Evolutionary conservation across 2,797 vertebrate genomes (phyloP), one percentile per base, ranked within the genome.

Genomic region (Enteromius paludinosus): DNA sequence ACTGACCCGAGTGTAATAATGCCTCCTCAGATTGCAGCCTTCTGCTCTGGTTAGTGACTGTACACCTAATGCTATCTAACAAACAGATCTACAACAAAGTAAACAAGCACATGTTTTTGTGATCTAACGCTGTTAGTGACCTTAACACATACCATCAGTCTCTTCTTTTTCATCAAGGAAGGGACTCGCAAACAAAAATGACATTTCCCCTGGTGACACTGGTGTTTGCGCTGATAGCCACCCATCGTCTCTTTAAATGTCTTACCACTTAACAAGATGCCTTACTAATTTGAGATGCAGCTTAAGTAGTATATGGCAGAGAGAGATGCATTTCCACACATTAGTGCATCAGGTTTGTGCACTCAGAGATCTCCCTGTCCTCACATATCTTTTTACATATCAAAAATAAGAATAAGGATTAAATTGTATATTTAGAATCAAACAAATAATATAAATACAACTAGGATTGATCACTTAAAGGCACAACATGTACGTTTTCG

Each of bases 261-360:
- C 79, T 81, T 43, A 47, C 9, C 64, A 38, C 23, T 59, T 79
- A 47, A 45, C 56, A 72, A 61, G 56, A 62, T 81, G 41, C 25
- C 54, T 18, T 20, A 35, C 68, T 64, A 23, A 79, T 68, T 56
- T 18, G 45, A 70, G 35, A 15, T 64, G 25, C 18, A 49, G 11
- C 28, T 65, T 65, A 35, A 64, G 61, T 14, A 64, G 25, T 15
- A 28, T 15, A 20, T 35, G 33, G 33, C 33, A 59, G 52, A 74
- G 56, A 62, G 56, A 62, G 74, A 79, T 56, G 65, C 17, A 69
- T 81, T 72, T 62, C 35, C 41, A 47, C 38, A 41, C 18, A 77
- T 25, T 47, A 41, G 15, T 15, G 52, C 33, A 59, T 74, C n/a
- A 54, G 70, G 18, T 33, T 73, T 56, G 71, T 56, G 49, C 3